A percentile compares a stretch with the other conserved stretches of the same genome.
Evolutionary conservation across 2,797 vertebrate species (phyloP).

Genomic region (Psittacula echo): DNA sequence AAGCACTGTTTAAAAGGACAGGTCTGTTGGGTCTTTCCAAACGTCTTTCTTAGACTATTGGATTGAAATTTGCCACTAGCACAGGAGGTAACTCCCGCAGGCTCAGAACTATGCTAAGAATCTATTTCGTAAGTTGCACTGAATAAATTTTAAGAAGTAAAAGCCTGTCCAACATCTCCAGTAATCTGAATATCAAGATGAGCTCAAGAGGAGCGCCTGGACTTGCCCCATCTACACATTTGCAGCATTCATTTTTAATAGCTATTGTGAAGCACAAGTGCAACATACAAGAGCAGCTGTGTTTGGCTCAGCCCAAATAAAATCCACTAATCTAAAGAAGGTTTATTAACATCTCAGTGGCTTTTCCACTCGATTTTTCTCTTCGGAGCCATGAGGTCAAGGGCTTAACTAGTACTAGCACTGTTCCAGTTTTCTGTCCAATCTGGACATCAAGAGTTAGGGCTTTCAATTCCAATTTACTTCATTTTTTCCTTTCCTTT

Average conservation of each 20-base stretch:
- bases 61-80: background rate
- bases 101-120: background rate
- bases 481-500: background rate
- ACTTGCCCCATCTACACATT: background rate
- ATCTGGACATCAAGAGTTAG: background rate
- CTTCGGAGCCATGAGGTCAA: background rate
- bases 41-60: background rate
- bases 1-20: background rate
- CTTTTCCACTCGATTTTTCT: background rate
- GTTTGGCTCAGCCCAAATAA: background rate
- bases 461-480: background rate
- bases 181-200: background rate
- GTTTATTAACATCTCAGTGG: background rate
- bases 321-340: background rate
- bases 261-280: background rate
- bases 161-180: background rate
- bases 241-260: background rate
- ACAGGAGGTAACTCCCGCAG: background rate
- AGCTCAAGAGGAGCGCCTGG: background rate
- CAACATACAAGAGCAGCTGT: background rate
- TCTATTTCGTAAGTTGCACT: background rate
- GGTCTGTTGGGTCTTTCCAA: background rate
- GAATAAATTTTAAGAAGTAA: background rate
- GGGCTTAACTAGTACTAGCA: background rate
- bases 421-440: background rate